A percentile compares a stretch with the other conserved stretches of the same genome.
Evolutionary conservation across 2,113 vertebrate genomes (phyloP).

Genomic region (Strix uralensis): DNA sequence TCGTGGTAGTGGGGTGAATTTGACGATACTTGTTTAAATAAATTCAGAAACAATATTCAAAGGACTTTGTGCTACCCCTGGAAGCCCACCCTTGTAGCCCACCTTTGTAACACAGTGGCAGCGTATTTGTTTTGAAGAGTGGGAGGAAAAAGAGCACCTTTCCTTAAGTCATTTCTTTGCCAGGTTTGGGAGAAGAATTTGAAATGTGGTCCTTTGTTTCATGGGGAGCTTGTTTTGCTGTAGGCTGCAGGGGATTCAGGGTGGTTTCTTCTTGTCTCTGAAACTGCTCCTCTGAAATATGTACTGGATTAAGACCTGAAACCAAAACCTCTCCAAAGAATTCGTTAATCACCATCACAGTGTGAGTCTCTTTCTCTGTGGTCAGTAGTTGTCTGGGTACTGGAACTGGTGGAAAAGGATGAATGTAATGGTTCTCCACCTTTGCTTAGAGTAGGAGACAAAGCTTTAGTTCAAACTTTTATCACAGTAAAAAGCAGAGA

Average conservation of each 20-base stretch:
- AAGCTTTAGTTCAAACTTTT: background rate
- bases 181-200: background rate
- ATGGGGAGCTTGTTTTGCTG: background rate
- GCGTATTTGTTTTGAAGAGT: background rate
- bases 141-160: background rate
- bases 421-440: background rate
- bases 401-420: background rate
- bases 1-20: background rate
- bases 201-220: background rate
- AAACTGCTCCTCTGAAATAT: background rate
- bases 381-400: background rate
- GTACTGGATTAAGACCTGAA: slow-evolving; percentile 16
- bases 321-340: background rate
- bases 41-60: background rate
- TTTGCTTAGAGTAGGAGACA: background rate
- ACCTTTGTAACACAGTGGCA: background rate
- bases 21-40: background rate
- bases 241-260: background rate
- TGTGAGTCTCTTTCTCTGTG: background rate
- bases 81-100: background rate
- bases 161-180: background rate
- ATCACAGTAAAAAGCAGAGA: background rate
- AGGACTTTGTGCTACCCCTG: background rate
- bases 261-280: slow-evolving; percentile 27
- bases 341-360: background rate